phyloP scores from a whole-genome alignment of 2,797 vertebrate species.

The Coranthus polyacanthus region DNA sequence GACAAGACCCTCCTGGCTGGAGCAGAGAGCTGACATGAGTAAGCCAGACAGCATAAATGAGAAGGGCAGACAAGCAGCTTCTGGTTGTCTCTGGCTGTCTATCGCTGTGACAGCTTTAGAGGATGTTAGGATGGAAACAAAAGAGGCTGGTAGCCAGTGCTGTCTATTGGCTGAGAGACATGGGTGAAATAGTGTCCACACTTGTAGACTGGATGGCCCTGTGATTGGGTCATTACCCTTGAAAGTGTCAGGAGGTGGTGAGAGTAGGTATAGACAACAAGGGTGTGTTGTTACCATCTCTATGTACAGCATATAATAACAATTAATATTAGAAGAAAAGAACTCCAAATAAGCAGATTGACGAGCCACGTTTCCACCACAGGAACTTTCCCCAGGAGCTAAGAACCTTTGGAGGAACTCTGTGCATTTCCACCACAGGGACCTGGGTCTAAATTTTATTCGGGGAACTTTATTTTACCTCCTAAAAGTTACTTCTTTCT shows the following conservation, averaged over 20 bases:
- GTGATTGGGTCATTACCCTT: not conserved
- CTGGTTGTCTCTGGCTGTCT: slow-evolving; percentile 32
- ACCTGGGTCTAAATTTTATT: too few relatives aligned
- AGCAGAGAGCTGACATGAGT: slow-evolving; percentile 33
- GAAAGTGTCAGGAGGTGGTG: slow-evolving; percentile 1
- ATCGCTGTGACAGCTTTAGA: slow-evolving; percentile 4
- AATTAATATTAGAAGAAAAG: too few relatives aligned
- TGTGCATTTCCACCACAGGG: too few relatives aligned
- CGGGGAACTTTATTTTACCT: too few relatives aligned
- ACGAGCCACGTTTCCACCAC: too few relatives aligned
- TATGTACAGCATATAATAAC: too few relatives aligned
- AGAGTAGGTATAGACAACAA: not conserved
- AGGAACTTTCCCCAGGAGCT: too few relatives aligned
- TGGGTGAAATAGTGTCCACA: not conserved
- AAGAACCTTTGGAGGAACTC: too few relatives aligned
- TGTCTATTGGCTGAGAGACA: not conserved
- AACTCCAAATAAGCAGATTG: too few relatives aligned
- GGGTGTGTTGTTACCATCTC: not conserved
- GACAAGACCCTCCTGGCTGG: slow-evolving; percentile 21
- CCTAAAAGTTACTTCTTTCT: too few relatives aligned
- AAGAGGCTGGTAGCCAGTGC: not conserved
- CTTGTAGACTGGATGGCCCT: not conserved
- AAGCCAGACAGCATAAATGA: slow-evolving; percentile 39
- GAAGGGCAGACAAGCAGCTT: slow-evolving; percentile 33
- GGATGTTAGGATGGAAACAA: slow-evolving; percentile 1